Base-by-base conservation (phyloP, 2,888 invertebrate genomes). In the Cheilosia variabilis region DNA sequence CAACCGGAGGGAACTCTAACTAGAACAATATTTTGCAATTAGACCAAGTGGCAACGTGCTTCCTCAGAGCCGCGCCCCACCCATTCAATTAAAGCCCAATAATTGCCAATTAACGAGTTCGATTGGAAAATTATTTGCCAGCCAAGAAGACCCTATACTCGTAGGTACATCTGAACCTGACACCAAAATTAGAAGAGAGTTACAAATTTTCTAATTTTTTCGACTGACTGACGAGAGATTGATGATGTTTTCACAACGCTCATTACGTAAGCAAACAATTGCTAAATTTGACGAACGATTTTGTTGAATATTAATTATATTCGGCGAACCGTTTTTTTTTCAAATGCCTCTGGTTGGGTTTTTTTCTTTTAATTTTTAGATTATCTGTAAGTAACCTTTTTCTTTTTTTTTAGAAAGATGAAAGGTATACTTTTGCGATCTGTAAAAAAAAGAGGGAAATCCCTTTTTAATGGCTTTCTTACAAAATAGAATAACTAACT, bases 61-160 rank as follows among this genome's bases (percentile, higher is more conserved):
- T 50, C 19, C 43, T 37, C 19, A 47, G 47, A 45, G 41, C 60
- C 69, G 31, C 65, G 52, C 10, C 37, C 37, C 17, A 19, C 5
- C 10, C 1, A 4, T 41, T 53, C 52, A 79, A 79, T 84, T 79
- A 75, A 65, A 50, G 69, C 22, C 10, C 41, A 79, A 52, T 75
- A 65, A 75, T 79, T 79, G 69, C 53, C 71, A 76, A 76, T 80
- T 75, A 80, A 80, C 71, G 80, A 58, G 47, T 58, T 76, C 75
- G 55, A 84, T 75, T 62, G 75, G 58, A 19, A 75, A 62, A 71
- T 75, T 9, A 65, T 75, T 69, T 55, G 71, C 60, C 47, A 57
- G 50, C 55, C 15, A 43, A 50, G 17, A 9, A 45, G 9, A 13
- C 3, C 4, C n/a, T 1, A 9, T 9, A 17, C 17, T 9, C 31